These are phyloP conservation scores for Dexiosoma caninum DNA, from an alignment of 2,888 invertebrate genomes.

Conservation along the genomic window DNA sequence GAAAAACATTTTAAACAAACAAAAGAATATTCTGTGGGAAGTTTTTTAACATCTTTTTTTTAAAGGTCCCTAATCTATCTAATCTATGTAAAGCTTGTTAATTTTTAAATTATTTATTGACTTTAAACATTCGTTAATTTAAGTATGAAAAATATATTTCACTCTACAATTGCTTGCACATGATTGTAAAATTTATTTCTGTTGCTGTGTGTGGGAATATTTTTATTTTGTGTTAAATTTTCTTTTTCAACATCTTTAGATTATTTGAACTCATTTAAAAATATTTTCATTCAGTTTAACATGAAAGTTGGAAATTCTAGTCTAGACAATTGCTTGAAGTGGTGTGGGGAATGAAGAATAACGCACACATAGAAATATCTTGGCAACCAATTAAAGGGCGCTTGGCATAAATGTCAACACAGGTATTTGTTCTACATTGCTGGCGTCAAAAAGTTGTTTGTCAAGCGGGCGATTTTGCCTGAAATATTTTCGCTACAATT, in stretches of 20 bases:
- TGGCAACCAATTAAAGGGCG: constrained; percentile 2
- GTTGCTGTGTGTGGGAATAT: no score
- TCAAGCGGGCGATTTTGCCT: background rate
- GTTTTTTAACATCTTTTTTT: background rate
- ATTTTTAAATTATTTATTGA: no score
- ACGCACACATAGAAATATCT: background rate
- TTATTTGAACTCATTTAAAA: background rate
- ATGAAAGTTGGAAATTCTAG: background rate
- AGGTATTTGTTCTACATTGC: background rate
- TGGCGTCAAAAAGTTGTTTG: constrained; percentile 22
- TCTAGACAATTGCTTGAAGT: background rate
- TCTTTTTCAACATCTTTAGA: background rate
- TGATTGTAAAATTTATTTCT: no score
- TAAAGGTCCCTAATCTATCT: background rate
- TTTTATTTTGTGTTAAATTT: background rate
- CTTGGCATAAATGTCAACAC: background rate
- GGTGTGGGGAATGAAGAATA: background rate
- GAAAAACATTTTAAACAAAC: background rate
- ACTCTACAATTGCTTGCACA: no score
- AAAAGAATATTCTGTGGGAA: background rate
- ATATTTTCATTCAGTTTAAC: background rate
- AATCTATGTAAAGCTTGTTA: no score
- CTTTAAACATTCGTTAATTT: no score
- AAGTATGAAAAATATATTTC: no score
- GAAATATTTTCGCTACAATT: background rate